A percentile compares a stretch with the other conserved stretches of the same genome.
These are phyloP conservation scores for Lepidotrigona ventralis DNA, from an alignment of 1,140 invertebrate genomes.

Conservation along the genomic window DNA sequence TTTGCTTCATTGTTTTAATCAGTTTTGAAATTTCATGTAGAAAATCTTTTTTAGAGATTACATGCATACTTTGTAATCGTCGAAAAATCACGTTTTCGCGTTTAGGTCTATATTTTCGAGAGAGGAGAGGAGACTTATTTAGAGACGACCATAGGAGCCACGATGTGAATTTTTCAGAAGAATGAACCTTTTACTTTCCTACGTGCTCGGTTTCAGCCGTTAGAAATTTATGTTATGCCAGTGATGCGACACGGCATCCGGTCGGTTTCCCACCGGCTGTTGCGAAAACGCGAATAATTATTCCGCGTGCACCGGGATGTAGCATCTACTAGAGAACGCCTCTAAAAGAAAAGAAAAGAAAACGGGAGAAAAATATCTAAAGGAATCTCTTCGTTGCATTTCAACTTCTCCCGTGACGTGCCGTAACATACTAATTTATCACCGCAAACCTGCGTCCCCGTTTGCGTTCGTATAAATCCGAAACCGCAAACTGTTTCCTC, in stretches of 20 bases:
- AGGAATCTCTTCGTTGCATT: constrained; percentile 5
- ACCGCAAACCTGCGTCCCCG: neutral
- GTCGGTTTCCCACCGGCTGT: constrained; percentile 54
- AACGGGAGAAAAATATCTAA: constrained; percentile 11
- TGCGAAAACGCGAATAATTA: constrained; percentile 59
- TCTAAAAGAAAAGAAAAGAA: neutral
- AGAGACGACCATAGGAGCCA: neutral
- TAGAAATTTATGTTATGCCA: constrained; percentile 59
- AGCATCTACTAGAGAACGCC: constrained; percentile 34
- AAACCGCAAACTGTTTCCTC: neutral
- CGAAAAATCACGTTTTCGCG: neutral
- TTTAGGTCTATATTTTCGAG: too few species aligned
- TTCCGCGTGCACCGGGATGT: constrained; percentile 32
- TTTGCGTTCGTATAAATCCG: neutral
- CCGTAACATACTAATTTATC: constrained; percentile 1
- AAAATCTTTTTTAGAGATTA: too few species aligned
- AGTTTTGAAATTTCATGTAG: too few species aligned
- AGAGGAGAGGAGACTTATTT: too few species aligned
- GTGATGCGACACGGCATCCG: constrained; percentile 60
- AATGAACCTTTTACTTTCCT: constrained; percentile 50
- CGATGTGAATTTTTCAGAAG: constrained; percentile 11
- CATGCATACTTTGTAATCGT: neutral
- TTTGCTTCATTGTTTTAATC: too few species aligned
- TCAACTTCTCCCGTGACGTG: neutral
- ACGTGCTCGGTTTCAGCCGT: constrained; percentile 39